phyloP scores from a whole-genome alignment of 2,113 vertebrate species.

The Cariama cristata region DNA sequence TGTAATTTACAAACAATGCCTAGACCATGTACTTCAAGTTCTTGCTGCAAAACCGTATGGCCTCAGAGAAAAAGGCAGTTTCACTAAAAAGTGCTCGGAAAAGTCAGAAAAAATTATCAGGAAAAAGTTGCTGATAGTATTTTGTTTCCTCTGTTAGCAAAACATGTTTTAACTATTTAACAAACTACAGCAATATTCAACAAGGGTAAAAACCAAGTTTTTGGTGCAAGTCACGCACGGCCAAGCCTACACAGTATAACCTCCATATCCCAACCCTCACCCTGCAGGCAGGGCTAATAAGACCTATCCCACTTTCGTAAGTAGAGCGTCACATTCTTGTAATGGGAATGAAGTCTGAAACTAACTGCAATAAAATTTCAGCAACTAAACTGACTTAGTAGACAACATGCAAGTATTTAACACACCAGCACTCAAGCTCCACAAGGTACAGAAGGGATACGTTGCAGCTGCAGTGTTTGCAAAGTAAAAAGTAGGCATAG shows the following conservation, averaged over 20 bases:
- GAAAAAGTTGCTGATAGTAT: background rate
- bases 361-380: background rate
- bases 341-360: background rate
- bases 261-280: too few species aligned
- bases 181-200: background rate
- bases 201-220: background rate
- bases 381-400: background rate
- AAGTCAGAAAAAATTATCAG: background rate
- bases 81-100: background rate
- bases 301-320: background rate
- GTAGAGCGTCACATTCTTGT: rapidly evolving
- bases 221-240: background rate
- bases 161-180: background rate
- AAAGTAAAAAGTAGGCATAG: background rate
- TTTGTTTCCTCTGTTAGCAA: background rate
- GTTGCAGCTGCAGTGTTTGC: rapidly evolving
- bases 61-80: background rate
- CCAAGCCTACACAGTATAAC: background rate
- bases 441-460: background rate
- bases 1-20: background rate
- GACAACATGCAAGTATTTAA: background rate
- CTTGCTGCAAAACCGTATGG: background rate
- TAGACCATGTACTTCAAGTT: background rate
- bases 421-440: background rate
- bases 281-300: background rate